These are phyloP conservation scores for Archegozetes longisetosus DNA, from an alignment of 1,140 invertebrate species.

Conservation along the genomic window DNA sequence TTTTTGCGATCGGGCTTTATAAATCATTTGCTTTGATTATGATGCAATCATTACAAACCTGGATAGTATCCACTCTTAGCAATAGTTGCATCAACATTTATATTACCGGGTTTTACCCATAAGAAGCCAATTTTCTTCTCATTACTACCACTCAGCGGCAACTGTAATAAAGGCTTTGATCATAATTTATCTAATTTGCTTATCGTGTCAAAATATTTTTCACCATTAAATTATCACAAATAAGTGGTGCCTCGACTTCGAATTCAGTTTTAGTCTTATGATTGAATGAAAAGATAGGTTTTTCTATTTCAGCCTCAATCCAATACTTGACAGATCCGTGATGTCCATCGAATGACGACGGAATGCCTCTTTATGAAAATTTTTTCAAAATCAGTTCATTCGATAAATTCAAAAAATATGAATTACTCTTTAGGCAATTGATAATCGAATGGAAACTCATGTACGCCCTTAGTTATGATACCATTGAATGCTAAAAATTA, in stretches of 20 bases:
- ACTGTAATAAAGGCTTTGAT: background rate
- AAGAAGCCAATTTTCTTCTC: background rate
- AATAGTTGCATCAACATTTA: background rate
- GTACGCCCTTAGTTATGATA: background rate
- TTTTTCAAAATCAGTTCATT: no score
- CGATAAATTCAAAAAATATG: no score
- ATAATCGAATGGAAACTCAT: background rate
- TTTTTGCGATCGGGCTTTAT: no score
- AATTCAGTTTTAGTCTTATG: background rate
- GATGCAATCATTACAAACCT: background rate
- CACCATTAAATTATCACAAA: background rate
- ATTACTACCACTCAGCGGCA: background rate
- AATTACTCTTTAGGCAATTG: background rate
- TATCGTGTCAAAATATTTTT: background rate
- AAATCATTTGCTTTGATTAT: background rate
- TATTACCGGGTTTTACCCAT: background rate
- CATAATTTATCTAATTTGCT: background rate
- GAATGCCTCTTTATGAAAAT: background rate
- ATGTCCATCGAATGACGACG: background rate
- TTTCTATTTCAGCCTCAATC: background rate
- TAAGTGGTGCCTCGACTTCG: background rate
- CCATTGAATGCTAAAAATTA: background rate
- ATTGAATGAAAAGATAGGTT: background rate
- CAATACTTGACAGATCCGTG: background rate
- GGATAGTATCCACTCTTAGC: background rate